Evolutionary conservation across 2,797 vertebrate species (phyloP), one percentile per base, ranked within the genome.

Genomic region (Sphaeramia orbicularis): DNA sequence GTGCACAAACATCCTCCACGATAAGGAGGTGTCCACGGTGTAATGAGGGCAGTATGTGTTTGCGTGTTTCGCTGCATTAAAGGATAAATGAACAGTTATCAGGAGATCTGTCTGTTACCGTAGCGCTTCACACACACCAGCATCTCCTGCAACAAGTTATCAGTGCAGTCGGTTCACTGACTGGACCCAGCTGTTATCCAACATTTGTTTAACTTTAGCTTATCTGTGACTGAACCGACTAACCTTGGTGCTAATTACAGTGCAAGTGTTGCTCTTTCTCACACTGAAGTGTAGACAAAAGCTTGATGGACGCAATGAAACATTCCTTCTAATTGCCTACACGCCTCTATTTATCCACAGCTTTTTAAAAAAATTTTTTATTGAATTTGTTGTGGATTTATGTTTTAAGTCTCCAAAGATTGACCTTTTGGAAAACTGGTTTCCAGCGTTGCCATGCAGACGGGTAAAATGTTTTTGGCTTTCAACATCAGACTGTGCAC

Each of bases 131-230:
- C 24, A 43, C 59, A 57, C 10, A 16, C 44, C 11, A 10, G 27
- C 0, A 14, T 69, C 42, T 52, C 21, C 24, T 51, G 15, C 42
- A 19, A 44, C 16, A 43, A 52, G 43, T 64, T 57, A 51, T 75
- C 38, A 42, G 35, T 45, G 58, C 47, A 60, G 7, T 53, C 47
- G 41, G 51, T 40, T 47, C 50, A 49, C 45, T 36, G 30, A 71
- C 16, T 62, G 53, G 43, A 54, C 9, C 19, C 55, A 64, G 74
- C 74, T 77, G 71, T 62, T 54, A 42, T 57, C 50, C 14, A 55
- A 40, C 63, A 44, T 65, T 70, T 79, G 72, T 77, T 86, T 69
- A 69, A 51, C 15, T 68, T 71, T 37, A 19, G 42, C 49, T 70
- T 67, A 57, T 78, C 68, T 70, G 18, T 38, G 60, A 61, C 42